Base-by-base conservation (phyloP, 2,888 invertebrate species). In the Catocala sponsa region DNA sequence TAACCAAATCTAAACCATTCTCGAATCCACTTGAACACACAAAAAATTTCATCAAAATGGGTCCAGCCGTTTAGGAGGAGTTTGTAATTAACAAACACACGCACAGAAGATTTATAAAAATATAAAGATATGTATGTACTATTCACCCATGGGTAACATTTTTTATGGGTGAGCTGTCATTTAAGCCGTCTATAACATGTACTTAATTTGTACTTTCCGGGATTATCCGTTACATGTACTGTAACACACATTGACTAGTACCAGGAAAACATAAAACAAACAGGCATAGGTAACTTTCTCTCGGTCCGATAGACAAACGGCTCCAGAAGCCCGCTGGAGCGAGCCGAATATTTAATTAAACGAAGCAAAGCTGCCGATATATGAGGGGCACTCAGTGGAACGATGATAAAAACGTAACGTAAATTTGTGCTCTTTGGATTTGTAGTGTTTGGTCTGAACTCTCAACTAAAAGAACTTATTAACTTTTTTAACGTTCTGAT, bases 241-340 rank as follows among this genome's bases (percentile, higher is more conserved):
- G 49, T 72, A 57, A 59, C 69, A 65, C 65, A 52, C 52, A 61
- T 42, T 69, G 64, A 73, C 50, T 68, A 59, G 65, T 78, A 79
- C 70, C 68, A 82, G 83, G 81, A 80, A 84, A 73, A 50, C 48
- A 80, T 72, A 78, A 74, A 65, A 73, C 63, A 68, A 63, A 78
- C 67, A 66, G 77, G 77, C 79, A 76, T 83, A 15, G 46, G 46
- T 46, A 82, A 81, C 80, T 82, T 82, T 80, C 77, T 63, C 72
- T 75, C 80, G 82, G 70, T 81, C 76, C 80, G 80, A 66, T 84
- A 79, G 77, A 73, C 79, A 78, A 73, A 76, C 79, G 55, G 78
- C 73, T 73, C 68, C 74, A 73, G 73, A 67, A 70, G 61, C 15
- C 65, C 74, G 74, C 66, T 80, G 78, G 67, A 75, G 79, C 83